Percentiles rank a stretch among this genome's conserved stretches.
Evolutionary conservation across 2,797 vertebrate species (phyloP).

Genomic region (Takifugu ocellatus): DNA sequence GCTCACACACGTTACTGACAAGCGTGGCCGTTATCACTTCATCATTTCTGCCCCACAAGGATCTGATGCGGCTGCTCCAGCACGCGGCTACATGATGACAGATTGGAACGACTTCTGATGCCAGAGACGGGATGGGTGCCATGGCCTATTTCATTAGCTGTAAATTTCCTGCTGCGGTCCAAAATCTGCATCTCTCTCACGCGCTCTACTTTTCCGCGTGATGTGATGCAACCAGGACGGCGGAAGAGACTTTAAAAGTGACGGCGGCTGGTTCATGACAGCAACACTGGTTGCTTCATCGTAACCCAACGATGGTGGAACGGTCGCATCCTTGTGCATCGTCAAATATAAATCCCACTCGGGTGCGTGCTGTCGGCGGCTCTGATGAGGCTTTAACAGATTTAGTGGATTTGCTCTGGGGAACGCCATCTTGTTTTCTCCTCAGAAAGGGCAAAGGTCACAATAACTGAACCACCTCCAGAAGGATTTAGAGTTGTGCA

Average conservation of each 20-base stretch:
- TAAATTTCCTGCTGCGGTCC: slow-evolving; percentile 1
- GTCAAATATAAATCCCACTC: slow-evolving; percentile 28
- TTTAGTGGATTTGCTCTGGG: slow-evolving; percentile 31
- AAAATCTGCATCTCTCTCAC: background rate
- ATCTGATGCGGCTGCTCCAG: too few species aligned
- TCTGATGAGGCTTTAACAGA: slow-evolving; percentile 32
- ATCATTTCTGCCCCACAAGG: too few species aligned
- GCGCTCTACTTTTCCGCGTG: background rate
- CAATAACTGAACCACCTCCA: too few species aligned
- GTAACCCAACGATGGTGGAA: slow-evolving; percentile 15
- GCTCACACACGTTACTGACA: too few species aligned
- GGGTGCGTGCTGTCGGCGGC: slow-evolving; percentile 11
- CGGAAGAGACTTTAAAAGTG: too few species aligned
- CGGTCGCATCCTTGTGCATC: slow-evolving; percentile 25
- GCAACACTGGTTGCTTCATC: background rate
- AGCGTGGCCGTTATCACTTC: too few species aligned
- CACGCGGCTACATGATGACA: slow-evolving; percentile 1
- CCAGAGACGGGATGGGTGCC: background rate
- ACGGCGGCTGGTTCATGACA: too few species aligned
- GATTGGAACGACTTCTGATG: slow-evolving; percentile 8
- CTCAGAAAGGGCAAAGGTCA: slow-evolving; percentile 24
- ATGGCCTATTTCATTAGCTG: slow-evolving; percentile 6
- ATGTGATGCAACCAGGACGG: too few species aligned
- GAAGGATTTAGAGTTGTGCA: background rate
- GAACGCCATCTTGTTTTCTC: slow-evolving; percentile 33